phyloP scores from a whole-genome alignment of 1,140 invertebrate genomes.

The Cydia strobilella region DNA sequence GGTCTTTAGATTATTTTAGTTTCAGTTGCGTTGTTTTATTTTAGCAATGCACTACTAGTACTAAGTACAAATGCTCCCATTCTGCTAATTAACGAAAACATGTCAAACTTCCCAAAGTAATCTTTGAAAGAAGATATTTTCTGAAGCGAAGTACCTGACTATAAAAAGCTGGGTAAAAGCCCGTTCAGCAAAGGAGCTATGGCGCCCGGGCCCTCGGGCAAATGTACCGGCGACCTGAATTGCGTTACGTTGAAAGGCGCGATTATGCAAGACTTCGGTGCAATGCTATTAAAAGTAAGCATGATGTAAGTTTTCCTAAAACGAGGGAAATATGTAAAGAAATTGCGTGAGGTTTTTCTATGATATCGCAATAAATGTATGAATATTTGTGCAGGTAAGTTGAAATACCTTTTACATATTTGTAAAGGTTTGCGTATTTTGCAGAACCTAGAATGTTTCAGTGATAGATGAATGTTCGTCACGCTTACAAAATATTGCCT shows the following conservation, averaged over 20 bases:
- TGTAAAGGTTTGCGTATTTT: too few relatives aligned
- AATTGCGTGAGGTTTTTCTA: not conserved
- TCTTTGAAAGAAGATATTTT: slow-evolving; percentile 1
- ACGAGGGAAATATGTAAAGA: not conserved
- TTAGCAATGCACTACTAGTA: too few relatives aligned
- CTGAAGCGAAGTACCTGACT: not conserved
- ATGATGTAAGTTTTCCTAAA: not conserved
- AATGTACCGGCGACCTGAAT: slow-evolving; percentile 27
- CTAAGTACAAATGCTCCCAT: not conserved
- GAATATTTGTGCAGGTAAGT: too few relatives aligned
- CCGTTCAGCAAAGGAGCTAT: slow-evolving; percentile 13
- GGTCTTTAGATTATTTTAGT: too few relatives aligned
- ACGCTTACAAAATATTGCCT: too few relatives aligned
- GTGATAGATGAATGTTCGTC: too few relatives aligned
- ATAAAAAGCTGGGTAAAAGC: not conserved
- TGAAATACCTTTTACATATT: too few relatives aligned
- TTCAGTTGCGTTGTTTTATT: too few relatives aligned
- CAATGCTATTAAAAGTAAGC: slow-evolving; percentile 11
- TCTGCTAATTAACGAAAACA: not conserved
- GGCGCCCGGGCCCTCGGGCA: slow-evolving; percentile 10
- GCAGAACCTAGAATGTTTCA: too few relatives aligned
- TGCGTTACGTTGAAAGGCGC: slow-evolving; percentile 11
- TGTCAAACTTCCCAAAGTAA: not conserved
- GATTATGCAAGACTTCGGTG: slow-evolving; percentile 18
- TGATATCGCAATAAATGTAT: not conserved